Base-by-base conservation (phyloP, 2,888 invertebrate genomes). In the Ichneumoninae sp. region DNA sequence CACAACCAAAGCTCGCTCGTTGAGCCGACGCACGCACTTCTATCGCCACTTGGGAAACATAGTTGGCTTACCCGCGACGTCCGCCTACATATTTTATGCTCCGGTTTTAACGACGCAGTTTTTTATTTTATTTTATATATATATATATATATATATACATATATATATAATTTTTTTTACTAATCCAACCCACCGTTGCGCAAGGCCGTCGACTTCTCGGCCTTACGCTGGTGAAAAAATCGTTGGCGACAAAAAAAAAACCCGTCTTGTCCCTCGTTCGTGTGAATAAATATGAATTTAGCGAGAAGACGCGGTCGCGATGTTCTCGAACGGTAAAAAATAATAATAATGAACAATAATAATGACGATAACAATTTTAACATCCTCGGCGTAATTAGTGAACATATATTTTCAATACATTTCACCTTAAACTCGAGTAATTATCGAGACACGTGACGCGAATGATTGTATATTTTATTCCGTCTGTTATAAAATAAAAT, bases 21-120 rank as follows among this genome's bases (percentile, higher is more conserved):
- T 54, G 77, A 87, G 86, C 85, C 85, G 84, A 88, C 86, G 87
- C 88, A 88, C 87, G 89, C 87, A 89, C 87, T 88, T 87, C 76
- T 87, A 83, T 85, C 71, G 84, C 85, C 86, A 86, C 88, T 87
- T 86, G 86, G 84, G 82, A 84, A 78, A 83, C 85, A 80, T 82
- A 86, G 86, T 80, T 75, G 79, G 77, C 82, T 79, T 69, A 74
- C 74, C 80, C 65, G 62, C 80, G 76, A 75, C 76, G 52, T 65
- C 80, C 82, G 82, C 84, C 85, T 86, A 82, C 87, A 88, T 87
- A 88, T 87, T 89, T 88, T 88, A 85, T 88, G 83, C 84, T 60
- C 71, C 52, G 26, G 44, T 62, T 70, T 72, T 83, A 86, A 83
- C 81, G 86, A 83, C 77, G 79, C 68, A 77, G 72, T 44, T 62